Percentiles rank a stretch among this genome's conserved stretches.
Evolutionary conservation across 2,797 vertebrate species (phyloP).

Genomic region (Alauda arvensis): DNA sequence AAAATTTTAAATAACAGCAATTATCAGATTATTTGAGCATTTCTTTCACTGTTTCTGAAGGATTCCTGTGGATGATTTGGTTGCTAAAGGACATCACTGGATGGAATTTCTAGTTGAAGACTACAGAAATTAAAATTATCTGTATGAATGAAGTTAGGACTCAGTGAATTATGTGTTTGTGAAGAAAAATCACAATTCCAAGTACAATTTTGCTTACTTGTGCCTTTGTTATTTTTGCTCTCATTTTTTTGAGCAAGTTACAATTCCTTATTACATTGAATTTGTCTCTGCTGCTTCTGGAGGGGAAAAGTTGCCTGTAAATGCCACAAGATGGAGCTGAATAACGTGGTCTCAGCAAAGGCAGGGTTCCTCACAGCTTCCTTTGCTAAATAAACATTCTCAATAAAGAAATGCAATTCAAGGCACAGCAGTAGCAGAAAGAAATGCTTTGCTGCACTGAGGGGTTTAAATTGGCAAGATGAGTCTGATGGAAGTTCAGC

Average conservation of each 20-base stretch:
- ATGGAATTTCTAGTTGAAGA: background rate
- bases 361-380: background rate
- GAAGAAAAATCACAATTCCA: background rate
- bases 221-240: background rate
- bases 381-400: slow-evolving; percentile 20
- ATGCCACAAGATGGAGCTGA: slow-evolving; percentile 70
- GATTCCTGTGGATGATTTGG: background rate
- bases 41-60: background rate
- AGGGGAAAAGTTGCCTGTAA: slow-evolving; percentile 17
- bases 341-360: slow-evolving; percentile 24
- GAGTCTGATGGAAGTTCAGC: slow-evolving; percentile 15
- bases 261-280: background rate
- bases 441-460: slow-evolving; percentile 3
- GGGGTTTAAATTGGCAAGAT: slow-evolving; percentile 32
- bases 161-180: background rate
- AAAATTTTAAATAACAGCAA: background rate
- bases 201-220: background rate
- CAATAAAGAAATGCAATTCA: slow-evolving; percentile 35
- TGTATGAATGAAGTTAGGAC: background rate
- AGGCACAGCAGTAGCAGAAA: slow-evolving; percentile 11
- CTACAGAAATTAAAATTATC: background rate
- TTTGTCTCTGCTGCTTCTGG: background rate
- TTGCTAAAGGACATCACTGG: background rate
- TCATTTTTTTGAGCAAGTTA: background rate
- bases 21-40: background rate